phyloP scores from a whole-genome alignment of 2,888 invertebrate genomes.

The Ormyrus rosae region DNA sequence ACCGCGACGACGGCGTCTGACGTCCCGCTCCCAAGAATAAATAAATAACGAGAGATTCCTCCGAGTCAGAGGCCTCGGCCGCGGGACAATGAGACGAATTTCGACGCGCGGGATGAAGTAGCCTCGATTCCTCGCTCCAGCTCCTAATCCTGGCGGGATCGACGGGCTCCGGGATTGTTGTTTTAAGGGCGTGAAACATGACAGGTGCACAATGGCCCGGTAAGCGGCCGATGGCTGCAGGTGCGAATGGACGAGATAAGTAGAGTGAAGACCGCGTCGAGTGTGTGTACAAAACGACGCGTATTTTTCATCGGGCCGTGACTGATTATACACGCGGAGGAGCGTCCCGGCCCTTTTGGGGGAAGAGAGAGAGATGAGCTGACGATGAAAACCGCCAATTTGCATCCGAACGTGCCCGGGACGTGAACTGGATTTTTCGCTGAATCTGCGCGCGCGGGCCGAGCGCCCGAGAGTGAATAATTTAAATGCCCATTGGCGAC shows the following conservation, averaged over 20 bases:
- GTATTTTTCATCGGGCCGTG: conserved; percentile 5
- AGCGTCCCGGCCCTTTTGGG: conserved; percentile 25
- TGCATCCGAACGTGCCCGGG: conserved; percentile 44
- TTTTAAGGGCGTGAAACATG: conserved; percentile 74
- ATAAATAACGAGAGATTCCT: conserved; percentile 69
- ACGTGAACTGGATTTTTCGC: conserved; percentile 29
- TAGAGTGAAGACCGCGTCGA: conserved; percentile 5
- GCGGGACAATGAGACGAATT: conserved; percentile 46
- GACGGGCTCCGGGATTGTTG: conserved; percentile 66
- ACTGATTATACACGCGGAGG: conserved; percentile 55
- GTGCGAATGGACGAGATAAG: conserved; percentile 64
- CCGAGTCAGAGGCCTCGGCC: conserved; percentile 18
- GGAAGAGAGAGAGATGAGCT: not conserved
- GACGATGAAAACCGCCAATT: conserved; percentile 54
- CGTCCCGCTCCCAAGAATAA: conserved; percentile 64
- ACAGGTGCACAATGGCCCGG: conserved; percentile 71
- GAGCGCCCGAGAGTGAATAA: conserved; percentile 24
- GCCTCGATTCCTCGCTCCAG: conserved; percentile 8
- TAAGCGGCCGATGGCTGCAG: conserved; percentile 67
- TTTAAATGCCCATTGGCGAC: conserved; percentile 48
- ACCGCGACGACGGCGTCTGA: conserved; percentile 34
- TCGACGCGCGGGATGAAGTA: conserved; percentile 22
- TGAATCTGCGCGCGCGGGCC: not conserved
- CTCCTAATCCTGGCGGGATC: conserved; percentile 68
- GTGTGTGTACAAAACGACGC: conserved; percentile 7